Evolutionary conservation across 2,113 vertebrate species (phyloP), one percentile per base, ranked within the genome.

Genomic region (Otolemur garnettii): DNA sequence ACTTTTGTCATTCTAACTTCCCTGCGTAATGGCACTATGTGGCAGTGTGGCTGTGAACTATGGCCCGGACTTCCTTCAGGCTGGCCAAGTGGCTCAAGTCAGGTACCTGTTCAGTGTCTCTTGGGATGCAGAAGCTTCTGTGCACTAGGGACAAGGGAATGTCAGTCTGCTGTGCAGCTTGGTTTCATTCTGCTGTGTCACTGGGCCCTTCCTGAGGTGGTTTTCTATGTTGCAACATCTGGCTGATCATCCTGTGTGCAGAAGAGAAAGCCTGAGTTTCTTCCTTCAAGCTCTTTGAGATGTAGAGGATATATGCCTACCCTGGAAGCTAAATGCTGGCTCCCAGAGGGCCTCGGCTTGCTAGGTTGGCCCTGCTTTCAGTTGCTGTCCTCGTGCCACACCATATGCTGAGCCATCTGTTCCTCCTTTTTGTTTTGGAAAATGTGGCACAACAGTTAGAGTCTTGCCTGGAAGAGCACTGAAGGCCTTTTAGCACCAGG

Each of bases 1-100:
- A 89, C 95, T 98, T 98, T 92, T 91, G 94, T 96, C 92, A 72
- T 91, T 78, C 69, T 90, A 71, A 83, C 59, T 94, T 91, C 57
- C 50, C 53, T 60, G 3, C 18, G 7, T 33, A 87, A 71, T 9
- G 57, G 88, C 11, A 2, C 71, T 0, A 0, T 0, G 18, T 21
- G 57, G 62, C 22, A 22, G 14, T 0, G 1, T 62, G 79, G 66
- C 80, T 3, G 14, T 57, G 90, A 30, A 18, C 59, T 28, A 68
- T 81, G 92, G 71, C 87, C 82, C 30, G 69, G 77, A 62, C 80
- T 66, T 87, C 89, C 22, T 93, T 66, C 42, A 38, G 72, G 78
- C 24, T 0, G 4, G n/a, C 7, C 3, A 4, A 17, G n/a, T 19
- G 5, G 30, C 80, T 28, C 4, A 30, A 42, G 53, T 59, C 33